These are phyloP conservation scores for Magallana angulata DNA, from an alignment of 1,140 invertebrate genomes.

Conservation along the genomic window DNA sequence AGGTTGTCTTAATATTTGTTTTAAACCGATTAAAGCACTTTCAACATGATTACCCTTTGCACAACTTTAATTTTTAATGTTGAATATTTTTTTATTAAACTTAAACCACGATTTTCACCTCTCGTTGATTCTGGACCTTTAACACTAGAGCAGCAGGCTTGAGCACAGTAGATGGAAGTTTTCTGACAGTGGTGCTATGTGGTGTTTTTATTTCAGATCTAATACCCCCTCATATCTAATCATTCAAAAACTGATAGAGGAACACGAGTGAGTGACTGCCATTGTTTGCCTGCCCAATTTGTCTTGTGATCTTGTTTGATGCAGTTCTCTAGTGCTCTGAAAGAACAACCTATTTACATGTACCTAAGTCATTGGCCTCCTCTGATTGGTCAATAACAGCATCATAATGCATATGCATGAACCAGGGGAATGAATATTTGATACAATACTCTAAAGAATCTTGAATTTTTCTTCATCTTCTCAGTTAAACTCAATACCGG, in stretches of 20 bases:
- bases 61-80: no score
- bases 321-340: conserved; percentile 4
- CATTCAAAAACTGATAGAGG: conserved; percentile 72
- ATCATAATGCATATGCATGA: neutral
- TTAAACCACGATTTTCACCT: no score
- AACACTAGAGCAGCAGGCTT: no score
- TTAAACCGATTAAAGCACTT: no score
- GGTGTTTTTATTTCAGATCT: conserved; percentile 70
- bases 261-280: conserved; percentile 73
- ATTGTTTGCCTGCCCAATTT: conserved; percentile 12
- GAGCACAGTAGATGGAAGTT: neutral
- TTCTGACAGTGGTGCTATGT: conserved; percentile 65
- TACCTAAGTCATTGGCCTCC: neutral
- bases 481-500: neutral
- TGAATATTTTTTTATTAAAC: no score
- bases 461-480: neutral
- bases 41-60: no score
- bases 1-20: no score
- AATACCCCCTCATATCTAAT: conserved; percentile 57
- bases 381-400: neutral
- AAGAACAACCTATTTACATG: neutral
- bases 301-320: neutral
- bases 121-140: no score
- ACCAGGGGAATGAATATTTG: neutral
- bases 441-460: conserved; percentile 16